Evolutionary conservation across 2,797 vertebrate species (phyloP), one percentile per base, ranked within the genome.

Genomic region (Tokudaia muenninki): DNA sequence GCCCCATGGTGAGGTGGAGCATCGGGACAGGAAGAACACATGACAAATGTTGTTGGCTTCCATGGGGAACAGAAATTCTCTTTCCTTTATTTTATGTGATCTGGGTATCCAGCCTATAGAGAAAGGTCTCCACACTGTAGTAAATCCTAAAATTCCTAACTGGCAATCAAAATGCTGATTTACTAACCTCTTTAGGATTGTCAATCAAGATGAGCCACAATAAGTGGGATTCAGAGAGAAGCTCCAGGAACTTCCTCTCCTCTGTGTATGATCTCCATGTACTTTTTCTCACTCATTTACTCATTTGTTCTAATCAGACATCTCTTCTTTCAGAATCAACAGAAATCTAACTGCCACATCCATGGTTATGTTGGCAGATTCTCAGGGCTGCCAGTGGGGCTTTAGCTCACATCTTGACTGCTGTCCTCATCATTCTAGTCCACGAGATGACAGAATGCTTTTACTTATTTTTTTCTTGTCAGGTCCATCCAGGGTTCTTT

Each of bases 381-480:
- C 59, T 6, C 0, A 1, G 41, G 2, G 1, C 6, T 59, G 2
- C 31, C 6, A 0, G 2, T 3, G 50, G 63, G 12, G 1, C 1
- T 87, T 8, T 21, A 50, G 17, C 16, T 59, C 29, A 80, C 52
- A 57, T 59, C 9, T 72, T 12, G 2, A 80, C 34, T 82, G 26
- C 31, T 34, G 6, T 22, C 29, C 41, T 31, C 2, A 3, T 90
- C 31, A 29, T 83, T 55, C 7, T 80, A 91, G 34, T 29, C 1
- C 3, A 0, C 26, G 44, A 78, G 34, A 52, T 26, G 1, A 19
- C 17, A 26, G n/a, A 74, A 37, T 57, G 3, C 26, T 77, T 65
- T 77, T 14, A 14, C 12, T n/a, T 13, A 6, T 75, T 84, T 74
- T 31, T 14, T 57, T 44, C 19, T 22, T 9, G 1, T 81, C 29